Evolutionary conservation across 2,797 vertebrate genomes (phyloP), one percentile per base, ranked within the genome.

Genomic region (Amniataba percoides): DNA sequence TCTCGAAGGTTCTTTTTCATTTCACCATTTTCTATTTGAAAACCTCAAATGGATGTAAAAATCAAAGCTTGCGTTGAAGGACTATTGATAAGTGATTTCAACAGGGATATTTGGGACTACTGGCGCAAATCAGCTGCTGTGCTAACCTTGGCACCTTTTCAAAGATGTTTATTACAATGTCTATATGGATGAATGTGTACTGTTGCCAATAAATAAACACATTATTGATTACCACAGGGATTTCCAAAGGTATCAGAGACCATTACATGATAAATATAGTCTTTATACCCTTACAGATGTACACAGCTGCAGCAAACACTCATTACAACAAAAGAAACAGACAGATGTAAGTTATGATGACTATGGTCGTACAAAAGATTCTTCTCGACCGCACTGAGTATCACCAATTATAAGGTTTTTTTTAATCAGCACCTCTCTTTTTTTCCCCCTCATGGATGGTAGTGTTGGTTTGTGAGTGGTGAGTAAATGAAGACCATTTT

Each of bases 401-500:
- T 92, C 92, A 87, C 79, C 74, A 94, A 94, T 96, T 94, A 92
- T 85, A 84, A 70, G 31, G 83, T 70, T 55, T 86, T 84, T 86
- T 89, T 94, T 87, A 65, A 92, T 86, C 87, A 91, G 64, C 52
- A 3, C 12, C 68, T 5, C 39, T 23, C 11, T 23, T 46, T 3
- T 23, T 49, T 52, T 61, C 34, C 34, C 34, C 34, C 53, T 60
- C 74, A 49, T 78, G 74, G 67, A 87, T 84, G 78, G 67, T 62
- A 60, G 74, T 71, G 80, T 71, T 81, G 85, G 74, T 84, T 87
- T 90, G 85, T 88, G 89, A 94, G 93, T 93, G 92, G 91, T 92
- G 87, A 91, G 91, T 93, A 94, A 95, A 96, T 95, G 92, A 95
- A 96, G 94, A 96, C 89, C 90, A 94, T 78, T 96, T 96, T 96